These are phyloP conservation scores for Caenorhabditis zanzibari DNA, from an alignment of 2,888 invertebrate genomes.

Conservation along the genomic window DNA sequence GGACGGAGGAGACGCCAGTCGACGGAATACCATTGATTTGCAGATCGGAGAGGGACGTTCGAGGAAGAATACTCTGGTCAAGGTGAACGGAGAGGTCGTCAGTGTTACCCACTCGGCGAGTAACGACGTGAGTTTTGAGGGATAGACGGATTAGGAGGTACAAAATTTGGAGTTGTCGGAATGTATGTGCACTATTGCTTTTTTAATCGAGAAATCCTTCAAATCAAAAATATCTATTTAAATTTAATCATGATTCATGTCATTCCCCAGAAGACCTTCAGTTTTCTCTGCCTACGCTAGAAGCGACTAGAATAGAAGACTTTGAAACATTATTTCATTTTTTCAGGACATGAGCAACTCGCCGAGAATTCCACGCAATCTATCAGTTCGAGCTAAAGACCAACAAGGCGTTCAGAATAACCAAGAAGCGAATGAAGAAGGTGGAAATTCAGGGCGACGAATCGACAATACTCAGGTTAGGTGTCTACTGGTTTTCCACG, in stretches of 20 bases:
- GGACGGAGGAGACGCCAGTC: constrained; percentile 67
- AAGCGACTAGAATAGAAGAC: neutral
- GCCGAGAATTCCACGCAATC: constrained; percentile 63
- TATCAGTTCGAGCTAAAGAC: constrained; percentile 64
- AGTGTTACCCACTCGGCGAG: constrained; percentile 58
- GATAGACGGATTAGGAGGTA: neutral
- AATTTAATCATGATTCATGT: neutral
- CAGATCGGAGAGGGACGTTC: constrained; percentile 71
- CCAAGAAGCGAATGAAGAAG: constrained; percentile 49
- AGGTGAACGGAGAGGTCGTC: constrained; percentile 74
- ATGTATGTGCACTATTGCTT: neutral
- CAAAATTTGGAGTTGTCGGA: neutral
- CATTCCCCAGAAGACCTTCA: constrained; percentile 3
- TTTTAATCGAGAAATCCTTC: neutral
- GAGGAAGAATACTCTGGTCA: constrained; percentile 71
- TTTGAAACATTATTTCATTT: neutral
- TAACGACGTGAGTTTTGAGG: constrained; percentile 41
- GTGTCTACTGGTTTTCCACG: neutral
- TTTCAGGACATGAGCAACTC: constrained; percentile 68
- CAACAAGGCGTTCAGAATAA: constrained; percentile 45
- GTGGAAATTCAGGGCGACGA: constrained; percentile 19
- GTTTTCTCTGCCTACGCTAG: neutral
- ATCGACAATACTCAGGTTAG: constrained; percentile 61
- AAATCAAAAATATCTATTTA: neutral
- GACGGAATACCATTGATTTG: constrained; percentile 72